Evolutionary conservation across 2,888 invertebrate species (phyloP).

Genomic region (Pristionchus maxplancki): DNA sequence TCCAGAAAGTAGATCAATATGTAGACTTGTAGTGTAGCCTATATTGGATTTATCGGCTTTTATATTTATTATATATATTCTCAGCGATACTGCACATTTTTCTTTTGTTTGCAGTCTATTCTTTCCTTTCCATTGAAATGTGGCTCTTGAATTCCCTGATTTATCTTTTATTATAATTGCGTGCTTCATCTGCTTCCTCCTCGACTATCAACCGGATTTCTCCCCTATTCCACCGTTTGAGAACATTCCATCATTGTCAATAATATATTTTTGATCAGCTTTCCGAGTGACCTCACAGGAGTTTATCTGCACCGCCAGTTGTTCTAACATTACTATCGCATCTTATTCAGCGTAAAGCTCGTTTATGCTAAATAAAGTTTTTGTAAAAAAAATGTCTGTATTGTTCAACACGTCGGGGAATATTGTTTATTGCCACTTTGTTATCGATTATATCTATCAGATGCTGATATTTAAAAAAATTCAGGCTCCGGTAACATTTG

Average conservation of each 20-base stretch:
- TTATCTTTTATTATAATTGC: neutral
- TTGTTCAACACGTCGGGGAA: no score
- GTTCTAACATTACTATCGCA: neutral
- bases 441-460: no score
- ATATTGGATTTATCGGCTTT: neutral
- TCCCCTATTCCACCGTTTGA: neutral
- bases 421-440: no score
- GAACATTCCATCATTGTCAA: constrained; percentile 8
- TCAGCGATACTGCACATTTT: neutral
- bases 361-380: neutral
- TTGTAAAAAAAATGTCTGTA: neutral
- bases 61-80: neutral
- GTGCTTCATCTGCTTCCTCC: constrained; percentile 14
- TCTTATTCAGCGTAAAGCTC: neutral
- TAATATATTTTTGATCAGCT: neutral
- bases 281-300: constrained; percentile 11
- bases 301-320: neutral
- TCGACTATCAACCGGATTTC: constrained; percentile 11
- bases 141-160: neutral
- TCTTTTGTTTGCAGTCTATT: neutral
- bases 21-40: constrained; percentile 28
- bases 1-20: neutral
- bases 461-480: no score
- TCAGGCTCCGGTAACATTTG: no score
- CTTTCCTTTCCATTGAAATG: neutral